Evolutionary conservation across 2,113 vertebrate species (phyloP).

Genomic region (Petroica traversi): DNA sequence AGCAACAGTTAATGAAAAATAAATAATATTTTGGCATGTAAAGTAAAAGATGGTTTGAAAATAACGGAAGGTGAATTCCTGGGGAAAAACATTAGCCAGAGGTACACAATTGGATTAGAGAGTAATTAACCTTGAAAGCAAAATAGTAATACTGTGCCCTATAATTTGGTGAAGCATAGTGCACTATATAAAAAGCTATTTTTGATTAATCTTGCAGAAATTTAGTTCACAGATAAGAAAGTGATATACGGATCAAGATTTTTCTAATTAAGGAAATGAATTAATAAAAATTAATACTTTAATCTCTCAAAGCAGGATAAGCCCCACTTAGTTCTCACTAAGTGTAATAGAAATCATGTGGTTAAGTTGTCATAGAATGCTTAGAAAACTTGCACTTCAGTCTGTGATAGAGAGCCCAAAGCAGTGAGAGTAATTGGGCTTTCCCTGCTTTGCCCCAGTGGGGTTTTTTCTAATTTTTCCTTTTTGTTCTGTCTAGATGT

Average conservation of each 20-base stretch:
- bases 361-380: background rate
- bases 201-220: conserved; percentile 5
- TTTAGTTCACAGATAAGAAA: background rate
- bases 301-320: conserved; percentile 32
- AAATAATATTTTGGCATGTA: background rate
- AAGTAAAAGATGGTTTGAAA: background rate
- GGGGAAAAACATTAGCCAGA: background rate
- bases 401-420: background rate
- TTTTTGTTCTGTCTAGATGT: background rate
- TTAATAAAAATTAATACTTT: background rate
- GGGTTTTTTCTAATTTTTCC: background rate
- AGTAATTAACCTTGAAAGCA: background rate
- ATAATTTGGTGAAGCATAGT: background rate
- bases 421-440: background rate
- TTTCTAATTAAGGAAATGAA: conserved; percentile 27
- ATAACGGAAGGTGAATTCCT: background rate
- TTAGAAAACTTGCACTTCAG: background rate
- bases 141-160: background rate
- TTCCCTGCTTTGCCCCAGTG: background rate
- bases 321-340: background rate
- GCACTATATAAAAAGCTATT: background rate
- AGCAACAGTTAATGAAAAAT: background rate
- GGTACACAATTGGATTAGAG: background rate
- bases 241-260: background rate
- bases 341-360: background rate